Evolutionary conservation across 2,888 invertebrate species (phyloP), one percentile per base, ranked within the genome.

Genomic region (Lepeophtheirus nordmannii): DNA sequence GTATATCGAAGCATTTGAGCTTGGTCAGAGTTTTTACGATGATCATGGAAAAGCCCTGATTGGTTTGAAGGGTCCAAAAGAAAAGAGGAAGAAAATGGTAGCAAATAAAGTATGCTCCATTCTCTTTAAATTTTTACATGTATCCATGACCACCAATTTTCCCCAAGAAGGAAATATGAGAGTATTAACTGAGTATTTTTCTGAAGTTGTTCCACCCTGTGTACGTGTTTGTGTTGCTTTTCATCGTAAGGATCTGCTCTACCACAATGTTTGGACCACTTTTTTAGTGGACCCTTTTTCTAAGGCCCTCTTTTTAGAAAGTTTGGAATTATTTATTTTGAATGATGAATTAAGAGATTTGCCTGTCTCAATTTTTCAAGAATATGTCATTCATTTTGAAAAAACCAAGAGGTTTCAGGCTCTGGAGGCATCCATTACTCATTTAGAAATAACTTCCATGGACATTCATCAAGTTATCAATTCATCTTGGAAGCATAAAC

Each of bases 391-490:
- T 20, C 82, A 85, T 74, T 82, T 85, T 75, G 81, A 83, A 70
- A 76, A 79, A 56, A 79, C 82, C 69, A 80, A 67, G 10, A 57
- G 65, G 39, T 64, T 68, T 63, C 76, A 82, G 70, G 80, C 81
- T 69, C 75, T 88, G 65, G 86, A 88, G 74, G 80, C 82, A 40
- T 81, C 86, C 67, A 80, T 89, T 62, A 80, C 86, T 9, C 83
- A 84, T 70, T 76, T 88, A 68, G 84, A 86, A 70, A 83, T 89
- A 71, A 79, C 80, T 61, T 85, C 84, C 69, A 76, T 89, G 66
- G 89, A 89, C 75, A 79, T 89, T 22, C 85, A 89, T 75, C 86
- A 86, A 75, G 82, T 66, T 14, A 77, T 81, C 71, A 80, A 79
- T 59, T 74, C 84, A 71, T 79, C 82, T 76, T 77, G 82, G 75